Evolutionary conservation across 92 coral and sea anemone species (phyloP).

Genomic region (Porites lobata): DNA sequence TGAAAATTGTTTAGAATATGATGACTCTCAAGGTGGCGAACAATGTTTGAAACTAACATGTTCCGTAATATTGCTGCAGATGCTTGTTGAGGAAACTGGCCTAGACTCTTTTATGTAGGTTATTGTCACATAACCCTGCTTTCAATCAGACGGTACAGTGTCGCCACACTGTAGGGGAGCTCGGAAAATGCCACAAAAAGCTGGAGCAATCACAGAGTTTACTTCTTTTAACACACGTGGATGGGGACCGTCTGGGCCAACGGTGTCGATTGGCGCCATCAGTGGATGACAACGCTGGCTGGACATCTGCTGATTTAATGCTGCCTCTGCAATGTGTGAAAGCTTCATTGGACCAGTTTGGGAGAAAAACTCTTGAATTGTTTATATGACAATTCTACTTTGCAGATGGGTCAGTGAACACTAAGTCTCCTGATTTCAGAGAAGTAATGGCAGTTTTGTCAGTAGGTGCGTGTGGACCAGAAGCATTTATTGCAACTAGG

Average conservation of each 20-base stretch:
- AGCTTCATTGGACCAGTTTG: conserved; percentile 14
- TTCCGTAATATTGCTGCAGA: too few relatives aligned
- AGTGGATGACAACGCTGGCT: conserved; percentile 15
- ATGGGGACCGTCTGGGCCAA: neutral
- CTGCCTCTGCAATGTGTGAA: neutral
- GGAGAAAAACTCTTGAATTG: conserved; percentile 18
- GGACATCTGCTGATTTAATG: neutral
- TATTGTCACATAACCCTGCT: neutral
- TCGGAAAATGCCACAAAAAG: neutral
- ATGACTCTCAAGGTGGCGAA: too few relatives aligned
- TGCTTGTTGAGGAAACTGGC: neutral
- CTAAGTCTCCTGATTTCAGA: neutral
- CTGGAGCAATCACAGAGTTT: neutral
- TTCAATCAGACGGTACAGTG: neutral
- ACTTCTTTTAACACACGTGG: conserved; percentile 3
- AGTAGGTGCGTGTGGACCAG: neutral
- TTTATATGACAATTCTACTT: conserved; percentile 1
- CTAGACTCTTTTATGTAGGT: neutral
- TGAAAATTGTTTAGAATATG: neutral
- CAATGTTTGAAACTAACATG: too few relatives aligned
- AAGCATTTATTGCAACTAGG: neutral
- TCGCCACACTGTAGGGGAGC: too few relatives aligned
- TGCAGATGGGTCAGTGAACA: neutral
- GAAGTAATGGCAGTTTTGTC: conserved; percentile 10
- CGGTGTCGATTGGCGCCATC: conserved; percentile 43